A percentile compares a stretch with the other conserved stretches of the same genome.
Evolutionary conservation across 2,797 vertebrate genomes (phyloP).

Genomic region (Pseudotriccus pelzelni): DNA sequence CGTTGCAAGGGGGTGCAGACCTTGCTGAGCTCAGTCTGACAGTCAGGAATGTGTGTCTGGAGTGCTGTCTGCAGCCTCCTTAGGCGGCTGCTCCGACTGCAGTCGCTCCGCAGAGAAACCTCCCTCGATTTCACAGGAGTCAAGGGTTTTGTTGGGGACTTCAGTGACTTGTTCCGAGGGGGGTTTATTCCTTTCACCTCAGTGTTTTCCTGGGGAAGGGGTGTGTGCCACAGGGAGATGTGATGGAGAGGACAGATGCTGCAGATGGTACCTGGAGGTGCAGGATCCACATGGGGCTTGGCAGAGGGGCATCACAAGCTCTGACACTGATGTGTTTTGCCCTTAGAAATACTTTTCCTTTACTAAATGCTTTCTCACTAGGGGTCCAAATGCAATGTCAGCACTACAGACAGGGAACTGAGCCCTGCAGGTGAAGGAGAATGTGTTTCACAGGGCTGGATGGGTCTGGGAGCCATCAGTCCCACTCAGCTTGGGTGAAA

Average conservation of each 20-base stretch:
- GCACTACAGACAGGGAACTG: not conserved
- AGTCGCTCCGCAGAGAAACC: not conserved
- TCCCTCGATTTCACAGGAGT: not conserved
- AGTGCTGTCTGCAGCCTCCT: not conserved
- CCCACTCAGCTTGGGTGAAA: not conserved
- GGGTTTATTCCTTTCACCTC: not conserved
- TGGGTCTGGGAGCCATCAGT: not conserved
- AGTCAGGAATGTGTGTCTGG: not conserved
- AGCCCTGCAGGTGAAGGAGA: not conserved
- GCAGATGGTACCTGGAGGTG: not conserved
- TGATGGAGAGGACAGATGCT: not conserved
- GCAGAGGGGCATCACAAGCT: not conserved
- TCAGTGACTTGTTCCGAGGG: fast-evolving
- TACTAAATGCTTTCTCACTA: not conserved
- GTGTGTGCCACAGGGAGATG: fast-evolving
- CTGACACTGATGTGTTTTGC: not conserved
- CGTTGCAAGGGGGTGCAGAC: not conserved
- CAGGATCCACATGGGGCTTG: not conserved
- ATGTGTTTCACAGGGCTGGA: not conserved
- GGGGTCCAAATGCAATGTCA: not conserved
- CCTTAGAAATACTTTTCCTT: not conserved
- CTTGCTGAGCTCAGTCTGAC: not conserved
- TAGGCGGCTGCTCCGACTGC: not conserved
- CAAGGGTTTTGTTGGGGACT: not conserved
- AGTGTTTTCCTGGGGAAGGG: fast-evolving